Evolutionary conservation across 2,888 invertebrate genomes (phyloP).

Genomic region (Podotricha telesiphe): DNA sequence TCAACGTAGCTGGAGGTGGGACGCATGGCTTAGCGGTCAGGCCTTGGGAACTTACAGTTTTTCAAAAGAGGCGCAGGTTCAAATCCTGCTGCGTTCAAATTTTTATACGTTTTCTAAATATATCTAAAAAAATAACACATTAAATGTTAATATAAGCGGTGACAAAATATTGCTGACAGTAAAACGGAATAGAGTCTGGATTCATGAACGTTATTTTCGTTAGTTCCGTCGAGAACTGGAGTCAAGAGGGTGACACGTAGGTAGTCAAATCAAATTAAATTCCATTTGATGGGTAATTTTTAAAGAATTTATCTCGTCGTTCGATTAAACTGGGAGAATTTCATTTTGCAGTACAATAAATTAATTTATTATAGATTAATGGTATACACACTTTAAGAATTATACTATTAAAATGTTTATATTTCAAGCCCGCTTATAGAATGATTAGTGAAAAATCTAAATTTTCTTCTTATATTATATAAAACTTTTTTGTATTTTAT

Average conservation of each 20-base stretch:
- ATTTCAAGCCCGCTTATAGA: too few relatives aligned
- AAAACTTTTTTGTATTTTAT: too few relatives aligned
- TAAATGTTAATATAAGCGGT: conserved; percentile 5
- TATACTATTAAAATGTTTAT: not conserved
- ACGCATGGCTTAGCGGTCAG: too few relatives aligned
- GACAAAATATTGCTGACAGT: conserved; percentile 23
- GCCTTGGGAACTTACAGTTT: too few relatives aligned
- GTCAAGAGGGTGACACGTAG: conserved; percentile 8
- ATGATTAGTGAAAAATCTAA: too few relatives aligned
- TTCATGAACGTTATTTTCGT: conserved; percentile 21
- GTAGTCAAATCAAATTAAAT: conserved; percentile 24
- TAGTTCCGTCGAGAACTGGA: not conserved
- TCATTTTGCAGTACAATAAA: not conserved
- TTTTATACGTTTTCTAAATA: too few relatives aligned
- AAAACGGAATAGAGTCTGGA: conserved; percentile 23
- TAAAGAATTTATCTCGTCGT: conserved; percentile 3
- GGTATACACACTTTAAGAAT: not conserved
- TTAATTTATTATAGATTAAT: too few relatives aligned
- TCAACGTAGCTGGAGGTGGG: too few relatives aligned
- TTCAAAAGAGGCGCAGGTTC: too few relatives aligned
- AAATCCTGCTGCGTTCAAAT: too few relatives aligned
- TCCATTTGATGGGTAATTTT: conserved; percentile 10
- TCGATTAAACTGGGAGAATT: not conserved
- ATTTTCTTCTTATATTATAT: too few relatives aligned
- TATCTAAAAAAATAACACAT: not conserved